Conservation (phyloP, 2,797 vertebrate species). For the Clarias platycephalus region DNA sequence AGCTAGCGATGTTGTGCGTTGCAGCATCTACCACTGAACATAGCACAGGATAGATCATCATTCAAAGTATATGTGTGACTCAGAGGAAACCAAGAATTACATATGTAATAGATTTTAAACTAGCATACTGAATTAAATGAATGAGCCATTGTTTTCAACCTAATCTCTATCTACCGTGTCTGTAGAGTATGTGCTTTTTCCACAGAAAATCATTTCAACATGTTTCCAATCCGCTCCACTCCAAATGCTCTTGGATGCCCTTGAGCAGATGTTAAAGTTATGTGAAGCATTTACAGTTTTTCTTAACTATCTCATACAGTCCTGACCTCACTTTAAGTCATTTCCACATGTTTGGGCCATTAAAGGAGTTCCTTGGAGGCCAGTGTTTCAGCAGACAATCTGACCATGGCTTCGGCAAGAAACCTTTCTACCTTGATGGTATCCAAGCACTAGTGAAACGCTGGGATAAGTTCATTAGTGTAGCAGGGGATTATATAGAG, state of each 20-base stretch:
- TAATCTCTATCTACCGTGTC: background rate
- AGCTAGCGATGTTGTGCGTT: constrained; percentile 32
- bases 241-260: background rate
- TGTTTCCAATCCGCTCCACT: background rate
- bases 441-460: too few relatives aligned
- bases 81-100: too few relatives aligned
- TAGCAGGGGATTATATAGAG: too few relatives aligned
- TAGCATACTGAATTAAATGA: background rate
- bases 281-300: background rate
- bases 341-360: too few relatives aligned
- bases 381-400: too few relatives aligned
- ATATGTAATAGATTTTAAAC: background rate
- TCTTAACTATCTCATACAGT: too few relatives aligned
- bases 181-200: background rate
- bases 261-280: background rate
- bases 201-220: background rate
- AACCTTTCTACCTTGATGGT: too few relatives aligned
- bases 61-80: background rate
- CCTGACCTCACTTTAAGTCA: too few relatives aligned
- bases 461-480: too few relatives aligned
- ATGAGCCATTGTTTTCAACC: background rate
- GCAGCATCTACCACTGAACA: constrained; percentile 46
- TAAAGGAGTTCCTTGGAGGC: too few relatives aligned
- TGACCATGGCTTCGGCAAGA: too few relatives aligned
- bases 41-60: background rate